Evolutionary conservation across 1,140 invertebrate species (phyloP).

Genomic region (Drosophila pseudoananassae): DNA sequence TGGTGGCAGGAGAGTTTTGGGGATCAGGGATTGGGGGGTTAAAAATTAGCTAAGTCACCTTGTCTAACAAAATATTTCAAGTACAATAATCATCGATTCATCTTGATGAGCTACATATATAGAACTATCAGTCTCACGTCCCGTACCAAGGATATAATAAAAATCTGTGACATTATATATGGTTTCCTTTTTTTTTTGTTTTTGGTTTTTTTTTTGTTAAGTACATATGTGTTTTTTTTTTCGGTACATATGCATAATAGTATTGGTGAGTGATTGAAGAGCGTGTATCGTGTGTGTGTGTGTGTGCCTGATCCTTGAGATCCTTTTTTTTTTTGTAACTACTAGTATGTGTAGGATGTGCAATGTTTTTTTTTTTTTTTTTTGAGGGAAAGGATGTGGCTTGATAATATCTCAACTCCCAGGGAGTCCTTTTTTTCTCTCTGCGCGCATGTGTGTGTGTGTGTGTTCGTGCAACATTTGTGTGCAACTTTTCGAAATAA

Average conservation of each 20-base stretch:
- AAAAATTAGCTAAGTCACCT: conserved; percentile 69
- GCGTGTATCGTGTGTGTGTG: neutral
- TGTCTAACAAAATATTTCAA: conserved; percentile 58
- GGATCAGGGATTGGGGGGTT: conserved; percentile 12
- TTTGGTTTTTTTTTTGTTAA: neutral
- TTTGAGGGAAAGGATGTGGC: neutral
- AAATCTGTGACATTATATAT: conserved; percentile 12
- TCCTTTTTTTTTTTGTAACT: neutral
- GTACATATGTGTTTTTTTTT: conserved; percentile 1
- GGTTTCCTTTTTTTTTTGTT: neutral
- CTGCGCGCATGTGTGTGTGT: conserved; percentile 10
- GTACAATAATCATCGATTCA: conserved; percentile 40
- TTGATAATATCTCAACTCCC: neutral
- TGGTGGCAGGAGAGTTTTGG: no score
- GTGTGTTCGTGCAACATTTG: neutral
- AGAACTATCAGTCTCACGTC: conserved; percentile 84
- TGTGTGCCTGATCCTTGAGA: neutral
- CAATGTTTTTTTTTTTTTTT: neutral
- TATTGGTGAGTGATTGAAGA: neutral
- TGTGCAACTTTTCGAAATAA: conserved; percentile 45
- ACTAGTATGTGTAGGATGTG: neutral
- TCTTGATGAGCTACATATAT: conserved; percentile 77
- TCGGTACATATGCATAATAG: conserved; percentile 6
- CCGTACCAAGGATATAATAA: conserved; percentile 71
- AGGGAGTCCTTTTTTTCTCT: neutral